Evolutionary conservation across 2,113 vertebrate species (phyloP).

Genomic region (Gopherus flavomarginatus): DNA sequence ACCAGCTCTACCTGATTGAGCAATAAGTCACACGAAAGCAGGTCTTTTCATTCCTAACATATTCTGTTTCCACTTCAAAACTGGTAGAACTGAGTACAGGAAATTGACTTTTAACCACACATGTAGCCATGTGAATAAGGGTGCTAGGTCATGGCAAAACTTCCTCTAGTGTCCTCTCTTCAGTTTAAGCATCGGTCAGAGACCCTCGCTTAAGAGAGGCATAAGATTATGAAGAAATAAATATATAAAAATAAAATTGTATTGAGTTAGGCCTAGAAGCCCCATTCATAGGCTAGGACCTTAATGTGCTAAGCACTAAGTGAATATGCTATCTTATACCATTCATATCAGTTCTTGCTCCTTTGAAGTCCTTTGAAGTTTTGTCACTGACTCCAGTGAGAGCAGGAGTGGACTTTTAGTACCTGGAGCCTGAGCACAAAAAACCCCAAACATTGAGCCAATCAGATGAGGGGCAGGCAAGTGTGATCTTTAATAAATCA

Average conservation of each 20-base stretch:
- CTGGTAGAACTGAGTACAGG: neutral
- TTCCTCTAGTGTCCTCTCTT: neutral
- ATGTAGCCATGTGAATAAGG: neutral
- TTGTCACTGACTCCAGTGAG: neutral
- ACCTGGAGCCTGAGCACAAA: neutral
- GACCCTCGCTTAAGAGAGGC: neutral
- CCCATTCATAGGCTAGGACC: neutral
- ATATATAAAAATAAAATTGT: neutral
- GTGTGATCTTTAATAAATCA: neutral
- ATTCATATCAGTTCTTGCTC: neutral
- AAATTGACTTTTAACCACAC: neutral
- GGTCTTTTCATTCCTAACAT: constrained; percentile 11
- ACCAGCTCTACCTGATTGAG: neutral
- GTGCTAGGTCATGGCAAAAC: neutral
- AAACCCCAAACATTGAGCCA: neutral
- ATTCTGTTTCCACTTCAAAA: constrained; percentile 16
- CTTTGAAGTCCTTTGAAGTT: neutral
- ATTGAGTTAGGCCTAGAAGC: neutral
- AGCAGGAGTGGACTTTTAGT: neutral
- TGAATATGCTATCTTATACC: neutral
- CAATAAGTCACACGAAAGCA: neutral
- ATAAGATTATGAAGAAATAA: neutral
- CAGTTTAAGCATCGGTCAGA: neutral
- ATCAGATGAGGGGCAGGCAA: neutral
- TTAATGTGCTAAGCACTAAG: neutral